Conservation (phyloP, 2,113 vertebrate species). For the Sylvilagus bachmani region DNA sequence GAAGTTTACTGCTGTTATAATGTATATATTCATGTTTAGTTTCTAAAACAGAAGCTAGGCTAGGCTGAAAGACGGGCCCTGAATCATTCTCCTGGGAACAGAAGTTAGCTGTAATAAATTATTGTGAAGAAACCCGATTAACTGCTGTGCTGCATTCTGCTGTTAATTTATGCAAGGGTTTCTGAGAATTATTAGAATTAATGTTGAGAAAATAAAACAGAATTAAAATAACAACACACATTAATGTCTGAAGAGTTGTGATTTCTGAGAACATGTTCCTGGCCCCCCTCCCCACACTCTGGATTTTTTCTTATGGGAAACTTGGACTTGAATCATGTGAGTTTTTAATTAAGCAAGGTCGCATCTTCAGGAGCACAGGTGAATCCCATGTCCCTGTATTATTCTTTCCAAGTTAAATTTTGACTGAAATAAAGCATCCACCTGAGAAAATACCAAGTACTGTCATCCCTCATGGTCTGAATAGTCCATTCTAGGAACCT, state of each 20-base stretch:
- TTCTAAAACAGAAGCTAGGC: not conserved
- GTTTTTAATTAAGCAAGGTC: slow-evolving; percentile 50
- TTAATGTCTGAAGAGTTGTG: slow-evolving; percentile 78
- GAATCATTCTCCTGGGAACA: not conserved
- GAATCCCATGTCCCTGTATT: not conserved
- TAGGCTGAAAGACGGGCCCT: not conserved
- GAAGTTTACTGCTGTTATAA: not conserved
- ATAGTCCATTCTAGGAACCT: not conserved
- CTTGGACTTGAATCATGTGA: slow-evolving; percentile 19
- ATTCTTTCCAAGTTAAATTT: slow-evolving; percentile 50
- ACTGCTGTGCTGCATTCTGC: not conserved
- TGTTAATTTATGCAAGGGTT: not conserved
- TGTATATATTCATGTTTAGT: not conserved
- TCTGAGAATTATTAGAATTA: slow-evolving; percentile 39
- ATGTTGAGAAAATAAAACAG: slow-evolving; percentile 68
- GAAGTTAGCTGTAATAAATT: not conserved
- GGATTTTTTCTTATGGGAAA: slow-evolving; percentile 41
- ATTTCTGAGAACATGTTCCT: slow-evolving; percentile 62
- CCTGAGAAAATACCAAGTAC: slow-evolving; percentile 7
- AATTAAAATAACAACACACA: slow-evolving; percentile 67
- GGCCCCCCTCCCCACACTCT: not conserved
- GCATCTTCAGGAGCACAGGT: not conserved
- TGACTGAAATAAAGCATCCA: slow-evolving; percentile 65
- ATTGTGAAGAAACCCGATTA: not conserved
- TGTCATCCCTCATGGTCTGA: slow-evolving; percentile 34